These are phyloP conservation scores for Nicator chloris DNA, from an alignment of 2,113 vertebrate genomes.

Conservation along the genomic window DNA sequence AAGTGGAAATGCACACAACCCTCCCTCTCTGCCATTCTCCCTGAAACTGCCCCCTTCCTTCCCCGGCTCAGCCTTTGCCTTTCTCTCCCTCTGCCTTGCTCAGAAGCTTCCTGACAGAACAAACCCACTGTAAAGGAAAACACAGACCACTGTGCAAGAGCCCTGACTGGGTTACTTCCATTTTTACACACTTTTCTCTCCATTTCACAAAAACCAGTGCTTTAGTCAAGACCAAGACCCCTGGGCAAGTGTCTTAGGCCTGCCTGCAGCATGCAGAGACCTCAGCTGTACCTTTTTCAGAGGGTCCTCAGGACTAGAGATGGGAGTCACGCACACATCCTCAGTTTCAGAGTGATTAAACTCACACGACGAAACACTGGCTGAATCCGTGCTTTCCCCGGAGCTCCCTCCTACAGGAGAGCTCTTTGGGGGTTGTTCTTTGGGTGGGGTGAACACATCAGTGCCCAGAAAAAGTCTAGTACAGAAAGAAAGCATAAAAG, in stretches of 20 bases:
- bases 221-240: neutral
- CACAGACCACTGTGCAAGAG: neutral
- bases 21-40: neutral
- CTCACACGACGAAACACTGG: conserved; percentile 90
- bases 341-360: conserved; percentile 85
- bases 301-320: conserved; percentile 67
- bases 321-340: conserved; percentile 63
- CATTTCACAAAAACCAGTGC: neutral
- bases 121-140: neutral
- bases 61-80: neutral
- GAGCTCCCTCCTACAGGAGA: conserved; percentile 85
- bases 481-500: neutral
- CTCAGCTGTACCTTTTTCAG: conserved; percentile 79
- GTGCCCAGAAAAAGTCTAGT: conserved; percentile 84
- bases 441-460: conserved; percentile 76
- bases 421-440: conserved; percentile 75
- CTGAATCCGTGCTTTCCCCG: conserved; percentile 90
- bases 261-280: neutral
- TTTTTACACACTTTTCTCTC: neutral
- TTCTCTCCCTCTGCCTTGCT: neutral
- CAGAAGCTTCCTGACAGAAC: neutral
- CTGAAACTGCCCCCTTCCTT: neutral
- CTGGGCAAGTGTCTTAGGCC: neutral
- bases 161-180: neutral
- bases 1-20: neutral